Evolutionary conservation across 2,113 vertebrate species (phyloP), one percentile per base, ranked within the genome.

Genomic region (Myocastor coypus): DNA sequence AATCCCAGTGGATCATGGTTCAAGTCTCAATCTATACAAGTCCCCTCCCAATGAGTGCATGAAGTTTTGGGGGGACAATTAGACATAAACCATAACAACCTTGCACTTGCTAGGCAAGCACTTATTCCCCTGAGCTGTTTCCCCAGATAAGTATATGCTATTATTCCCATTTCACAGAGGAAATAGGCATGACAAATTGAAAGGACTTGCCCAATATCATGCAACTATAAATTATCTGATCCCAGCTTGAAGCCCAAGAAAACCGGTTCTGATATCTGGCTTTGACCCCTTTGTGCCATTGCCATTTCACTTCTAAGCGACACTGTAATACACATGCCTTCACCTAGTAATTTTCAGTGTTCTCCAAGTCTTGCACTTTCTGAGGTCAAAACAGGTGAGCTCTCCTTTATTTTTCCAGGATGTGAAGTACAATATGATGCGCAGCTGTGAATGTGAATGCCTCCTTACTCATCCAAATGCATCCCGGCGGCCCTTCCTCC

Each of bases 151-250:
- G n/a, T n/a, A n/a, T n/a, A n/a, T n/a, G n/a, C n/a, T n/a, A n/a
- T n/a, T n/a, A 55, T 85, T 80, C 26, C 17, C 34, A 64, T 32
- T 68, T 83, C 80, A 57, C 20, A 89, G n/a, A 82, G 75, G 34
- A 91, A 94, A 78, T 3, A 95, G 32, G 5, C 63, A 40, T 61
- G 14, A 7, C 26, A 91, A 92, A 50, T 64, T 83, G 88, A 88
- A 89, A 52, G 68, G 85, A 85, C 0, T 11, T 78, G 2, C 78
- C 73, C 55, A 94, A 71, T 68, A 81, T 66, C 46, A 61, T 20
- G 13, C 2, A 88, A n/a, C n/a, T 83, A 34, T 34, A 16, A 20
- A 83, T 22, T 46, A 9, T 89, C 71, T 63, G 59, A 93, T 5
- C 24, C 12, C 90, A 2, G 20, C 85, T 90, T 88, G 68, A 78